Base-by-base conservation (phyloP, 2,113 vertebrate species). In the Pomatorhinus ruficollis region DNA sequence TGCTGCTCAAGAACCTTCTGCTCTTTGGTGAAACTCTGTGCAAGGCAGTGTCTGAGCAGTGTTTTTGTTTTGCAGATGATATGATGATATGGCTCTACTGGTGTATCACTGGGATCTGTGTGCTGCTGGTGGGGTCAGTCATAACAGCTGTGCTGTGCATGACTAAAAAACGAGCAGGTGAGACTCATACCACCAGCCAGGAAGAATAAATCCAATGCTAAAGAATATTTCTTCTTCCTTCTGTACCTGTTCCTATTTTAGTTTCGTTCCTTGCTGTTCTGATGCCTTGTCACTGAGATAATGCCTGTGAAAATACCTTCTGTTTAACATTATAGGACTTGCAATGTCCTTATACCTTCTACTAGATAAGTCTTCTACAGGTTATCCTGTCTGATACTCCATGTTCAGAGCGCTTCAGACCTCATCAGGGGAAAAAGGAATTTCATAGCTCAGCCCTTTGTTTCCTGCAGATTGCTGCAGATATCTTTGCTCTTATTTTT, bases 81-180 rank as follows among this genome's bases (percentile, higher is more conserved):
- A 45, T 69, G n/a, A 89, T 98, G 31, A 96, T 98, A 44, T 98
- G 97, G 96, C 64, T 89, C 4, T 98, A 98, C 21, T 96, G 93
- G 79, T 84, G 97, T 40, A 83, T 98, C 96, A 98, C 96, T 6
- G 89, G 94, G 5, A 19, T 98, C 74, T 96, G 86, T 69, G 56
- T 98, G 65, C 89, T 98, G 39, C 90, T 98, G 86, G 97, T 98
- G 89, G 96, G 85, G 23, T 97, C 97, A 4, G 88, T 97, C 93
- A 97, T 98, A 56, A 63, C 97, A 91, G 85, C 89, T 52, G 70
- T 80, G 59, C 11, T 98, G 85, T 98, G 93, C 56, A 92, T 97
- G 95, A 96, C 97, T 37, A 96, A 95, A 94, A 97, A 56, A 74
- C 82, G 60, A 54, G 68, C 96, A 31, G 98, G 98, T 98, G 96